phyloP scores from a whole-genome alignment of 2,113 vertebrate genomes.

The Taxidea taxus region DNA sequence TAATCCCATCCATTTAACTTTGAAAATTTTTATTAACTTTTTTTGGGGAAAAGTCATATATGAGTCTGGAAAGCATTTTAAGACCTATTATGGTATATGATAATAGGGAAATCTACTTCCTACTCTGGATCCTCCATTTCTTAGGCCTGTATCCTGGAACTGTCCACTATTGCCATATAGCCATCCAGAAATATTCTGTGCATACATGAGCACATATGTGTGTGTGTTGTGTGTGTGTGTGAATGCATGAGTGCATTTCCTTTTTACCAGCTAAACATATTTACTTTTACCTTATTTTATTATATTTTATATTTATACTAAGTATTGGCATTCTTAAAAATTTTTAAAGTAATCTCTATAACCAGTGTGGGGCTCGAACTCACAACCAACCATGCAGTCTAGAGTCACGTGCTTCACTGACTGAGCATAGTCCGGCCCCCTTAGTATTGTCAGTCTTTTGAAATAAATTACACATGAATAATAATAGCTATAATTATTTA shows the following conservation, averaged over 20 bases:
- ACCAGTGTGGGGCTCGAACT: background rate
- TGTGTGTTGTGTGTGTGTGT: background rate
- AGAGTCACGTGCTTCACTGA: background rate
- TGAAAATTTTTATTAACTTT: background rate
- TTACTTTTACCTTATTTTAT: background rate
- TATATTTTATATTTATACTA: conserved; percentile 19
- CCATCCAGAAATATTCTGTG: background rate
- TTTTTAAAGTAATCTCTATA: background rate
- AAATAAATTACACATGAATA: background rate
- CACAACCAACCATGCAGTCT: background rate
- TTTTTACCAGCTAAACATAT: background rate
- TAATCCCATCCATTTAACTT: background rate
- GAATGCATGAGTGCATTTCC: background rate
- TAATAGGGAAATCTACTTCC: background rate
- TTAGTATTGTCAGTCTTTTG: background rate
- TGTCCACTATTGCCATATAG: background rate
- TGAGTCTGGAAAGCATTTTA: background rate
- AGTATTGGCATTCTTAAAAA: background rate
- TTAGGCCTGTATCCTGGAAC: background rate
- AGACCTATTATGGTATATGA: background rate
- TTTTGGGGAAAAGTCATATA: background rate
- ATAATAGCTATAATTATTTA: background rate
- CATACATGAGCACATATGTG: background rate
- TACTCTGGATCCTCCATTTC: background rate
- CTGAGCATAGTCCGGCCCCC: background rate